Evolutionary conservation across 2,888 invertebrate species (phyloP).

Genomic region (Candidula unifasciata): DNA sequence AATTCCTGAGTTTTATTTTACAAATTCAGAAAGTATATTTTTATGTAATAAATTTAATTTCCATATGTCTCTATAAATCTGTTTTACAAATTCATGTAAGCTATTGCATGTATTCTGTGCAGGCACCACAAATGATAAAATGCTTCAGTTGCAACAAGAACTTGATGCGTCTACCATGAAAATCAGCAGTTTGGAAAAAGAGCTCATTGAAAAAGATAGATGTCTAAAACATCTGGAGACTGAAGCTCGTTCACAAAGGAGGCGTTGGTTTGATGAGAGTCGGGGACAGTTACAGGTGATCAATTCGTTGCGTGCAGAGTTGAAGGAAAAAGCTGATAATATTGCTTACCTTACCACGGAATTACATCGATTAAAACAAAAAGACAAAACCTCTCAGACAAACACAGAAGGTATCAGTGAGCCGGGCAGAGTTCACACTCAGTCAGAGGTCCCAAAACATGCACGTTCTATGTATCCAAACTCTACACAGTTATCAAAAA

Average conservation of each 20-base stretch:
- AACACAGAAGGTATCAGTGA: constrained; percentile 9
- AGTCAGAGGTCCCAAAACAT: constrained; percentile 21
- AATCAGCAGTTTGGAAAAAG: constrained; percentile 47
- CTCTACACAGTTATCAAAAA: constrained; percentile 57
- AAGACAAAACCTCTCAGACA: constrained; percentile 40
- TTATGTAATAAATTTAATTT: neutral
- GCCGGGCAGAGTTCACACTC: neutral
- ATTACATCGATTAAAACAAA: constrained; percentile 66
- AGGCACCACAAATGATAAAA: constrained; percentile 43
- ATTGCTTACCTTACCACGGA: constrained; percentile 72
- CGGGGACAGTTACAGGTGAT: constrained; percentile 55
- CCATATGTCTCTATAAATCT: neutral
- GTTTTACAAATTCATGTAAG: neutral
- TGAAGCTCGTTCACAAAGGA: constrained; percentile 66
- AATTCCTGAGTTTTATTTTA: neutral
- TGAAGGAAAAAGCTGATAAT: constrained; percentile 72
- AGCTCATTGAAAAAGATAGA: constrained; percentile 65
- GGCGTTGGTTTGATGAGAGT: constrained; percentile 68
- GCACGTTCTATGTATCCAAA: constrained; percentile 62
- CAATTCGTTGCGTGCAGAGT: constrained; percentile 66
- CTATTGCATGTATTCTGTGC: neutral
- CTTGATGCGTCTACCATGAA: constrained; percentile 46
- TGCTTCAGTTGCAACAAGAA: constrained; percentile 44
- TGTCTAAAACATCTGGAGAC: constrained; percentile 65
- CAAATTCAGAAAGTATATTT: neutral